phyloP scores from a whole-genome alignment of 2,888 invertebrate genomes.

The Oxystoma pomonae region DNA sequence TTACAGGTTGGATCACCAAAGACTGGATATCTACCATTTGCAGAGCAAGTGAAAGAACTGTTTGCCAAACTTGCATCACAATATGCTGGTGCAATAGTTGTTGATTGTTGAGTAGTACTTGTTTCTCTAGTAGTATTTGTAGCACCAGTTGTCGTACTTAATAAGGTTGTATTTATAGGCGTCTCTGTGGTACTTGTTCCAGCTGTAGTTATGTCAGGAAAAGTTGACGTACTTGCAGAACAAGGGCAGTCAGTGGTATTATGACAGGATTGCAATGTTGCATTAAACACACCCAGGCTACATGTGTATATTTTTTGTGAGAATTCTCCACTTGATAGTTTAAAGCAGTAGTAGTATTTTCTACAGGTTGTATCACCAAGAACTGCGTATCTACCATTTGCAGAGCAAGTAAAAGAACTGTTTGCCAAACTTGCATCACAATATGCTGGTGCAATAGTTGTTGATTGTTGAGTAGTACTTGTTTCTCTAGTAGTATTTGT shows the following conservation, averaged over 20 bases:
- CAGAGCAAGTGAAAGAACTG: conserved; percentile 9
- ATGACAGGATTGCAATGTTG: conserved; percentile 4
- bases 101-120: background rate
- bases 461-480: background rate
- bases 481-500: background rate
- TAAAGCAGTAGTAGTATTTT: conserved; percentile 22
- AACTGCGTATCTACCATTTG: conserved; percentile 17
- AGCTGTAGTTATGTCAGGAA: background rate
- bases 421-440: conserved; percentile 4
- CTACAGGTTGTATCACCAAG: conserved; percentile 21
- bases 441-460: background rate
- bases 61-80: conserved; percentile 4
- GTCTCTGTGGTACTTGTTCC: background rate
- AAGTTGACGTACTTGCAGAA: background rate
- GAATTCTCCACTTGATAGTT: conserved; percentile 3
- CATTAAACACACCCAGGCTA: conserved; percentile 4
- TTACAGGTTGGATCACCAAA: conserved; percentile 21
- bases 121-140: background rate
- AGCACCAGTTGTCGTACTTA: conserved; percentile 26
- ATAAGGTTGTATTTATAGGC: conserved; percentile 19
- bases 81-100: background rate
- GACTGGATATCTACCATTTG: conserved; percentile 17
- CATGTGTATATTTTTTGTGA: conserved; percentile 2
- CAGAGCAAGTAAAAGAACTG: conserved; percentile 9
- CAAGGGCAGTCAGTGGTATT: conserved; percentile 32